phyloP scores from a whole-genome alignment of 2,797 vertebrate genomes.

The Tapirus indicus region DNA sequence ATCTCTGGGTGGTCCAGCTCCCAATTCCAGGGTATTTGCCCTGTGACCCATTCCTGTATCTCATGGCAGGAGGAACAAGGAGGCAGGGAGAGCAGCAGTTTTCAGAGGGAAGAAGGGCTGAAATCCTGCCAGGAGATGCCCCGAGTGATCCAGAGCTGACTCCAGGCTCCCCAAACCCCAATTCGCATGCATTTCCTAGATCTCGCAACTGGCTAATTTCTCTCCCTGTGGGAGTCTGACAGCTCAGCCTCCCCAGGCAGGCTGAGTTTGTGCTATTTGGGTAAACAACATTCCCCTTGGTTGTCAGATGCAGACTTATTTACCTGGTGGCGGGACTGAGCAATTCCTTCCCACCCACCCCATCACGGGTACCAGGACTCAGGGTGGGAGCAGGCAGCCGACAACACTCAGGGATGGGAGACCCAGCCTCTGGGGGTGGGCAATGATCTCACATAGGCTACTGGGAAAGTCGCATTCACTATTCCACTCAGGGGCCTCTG shows the following conservation, averaged over 20 bases:
- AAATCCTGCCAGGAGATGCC: not conserved
- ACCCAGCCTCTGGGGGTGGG: no score
- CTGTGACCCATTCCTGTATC: not conserved
- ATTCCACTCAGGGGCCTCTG: not conserved
- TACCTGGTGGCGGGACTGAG: constrained; percentile 3
- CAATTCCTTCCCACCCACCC: not conserved
- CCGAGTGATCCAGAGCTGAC: not conserved
- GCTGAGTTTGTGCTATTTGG: constrained; percentile 29
- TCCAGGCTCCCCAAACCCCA: not conserved
- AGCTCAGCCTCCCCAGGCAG: constrained; percentile 49
- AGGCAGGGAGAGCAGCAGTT: not conserved
- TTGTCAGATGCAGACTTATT: not conserved
- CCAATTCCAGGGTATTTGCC: not conserved
- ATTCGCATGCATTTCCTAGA: not conserved
- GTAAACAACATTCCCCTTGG: constrained; percentile 48
- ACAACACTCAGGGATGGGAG: not conserved
- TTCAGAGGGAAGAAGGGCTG: not conserved
- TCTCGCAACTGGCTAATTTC: constrained; percentile 1
- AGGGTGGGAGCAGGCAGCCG: not conserved
- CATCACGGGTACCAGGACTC: not conserved
- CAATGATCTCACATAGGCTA: not conserved
- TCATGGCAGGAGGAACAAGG: not conserved
- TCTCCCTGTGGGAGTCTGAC: constrained; percentile 61
- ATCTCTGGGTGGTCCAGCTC: not conserved
- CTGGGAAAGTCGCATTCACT: not conserved